Conservation (phyloP, 2,113 vertebrate genomes). For the Lichenostomus cassidix region DNA sequence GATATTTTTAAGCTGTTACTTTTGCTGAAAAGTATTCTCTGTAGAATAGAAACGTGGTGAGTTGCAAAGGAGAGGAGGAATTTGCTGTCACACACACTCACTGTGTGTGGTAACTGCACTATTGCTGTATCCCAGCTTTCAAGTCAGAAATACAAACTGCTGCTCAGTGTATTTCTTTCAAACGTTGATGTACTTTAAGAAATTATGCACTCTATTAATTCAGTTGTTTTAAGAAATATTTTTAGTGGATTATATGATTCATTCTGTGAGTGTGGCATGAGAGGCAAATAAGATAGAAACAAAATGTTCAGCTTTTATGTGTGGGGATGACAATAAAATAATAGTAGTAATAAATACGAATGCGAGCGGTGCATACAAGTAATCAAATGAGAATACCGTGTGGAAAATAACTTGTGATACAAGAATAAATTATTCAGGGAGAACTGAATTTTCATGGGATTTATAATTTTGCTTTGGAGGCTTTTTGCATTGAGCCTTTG, state of each 20-base stretch:
- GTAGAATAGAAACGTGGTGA: neutral
- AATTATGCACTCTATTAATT: neutral
- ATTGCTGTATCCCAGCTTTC: neutral
- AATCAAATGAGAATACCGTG: neutral
- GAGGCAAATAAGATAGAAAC: neutral
- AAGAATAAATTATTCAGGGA: constrained; percentile 21
- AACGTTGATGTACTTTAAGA: neutral
- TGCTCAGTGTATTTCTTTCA: neutral
- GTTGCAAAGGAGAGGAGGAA: neutral
- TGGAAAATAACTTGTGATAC: neutral
- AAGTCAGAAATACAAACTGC: neutral
- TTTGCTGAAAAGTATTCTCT: neutral
- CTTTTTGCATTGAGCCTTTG: constrained; percentile 21
- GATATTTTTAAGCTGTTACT: neutral
- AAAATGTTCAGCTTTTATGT: neutral
- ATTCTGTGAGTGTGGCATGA: neutral
- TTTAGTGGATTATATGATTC: neutral
- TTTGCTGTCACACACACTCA: neutral
- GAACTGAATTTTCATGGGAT: constrained; percentile 10
- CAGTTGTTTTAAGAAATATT: neutral
- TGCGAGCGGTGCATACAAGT: neutral
- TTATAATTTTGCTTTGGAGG: constrained; percentile 33
- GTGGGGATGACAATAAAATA: neutral
- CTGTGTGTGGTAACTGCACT: neutral
- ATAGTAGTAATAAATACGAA: neutral